phyloP scores from a whole-genome alignment of 2,113 vertebrate species.

The Lophotis ruficrista region DNA sequence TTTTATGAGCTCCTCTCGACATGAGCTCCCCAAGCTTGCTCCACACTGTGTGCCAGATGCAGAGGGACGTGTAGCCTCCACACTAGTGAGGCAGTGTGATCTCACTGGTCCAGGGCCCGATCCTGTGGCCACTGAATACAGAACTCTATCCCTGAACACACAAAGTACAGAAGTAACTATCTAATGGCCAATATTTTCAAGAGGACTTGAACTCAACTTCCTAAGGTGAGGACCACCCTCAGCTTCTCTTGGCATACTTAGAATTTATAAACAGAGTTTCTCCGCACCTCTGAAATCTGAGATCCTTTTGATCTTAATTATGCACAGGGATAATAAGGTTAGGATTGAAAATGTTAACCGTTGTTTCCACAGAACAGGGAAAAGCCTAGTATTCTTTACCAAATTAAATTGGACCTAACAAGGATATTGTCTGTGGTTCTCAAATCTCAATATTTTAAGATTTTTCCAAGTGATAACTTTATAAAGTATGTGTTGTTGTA shows the following conservation, averaged over 20 bases:
- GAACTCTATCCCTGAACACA: background rate
- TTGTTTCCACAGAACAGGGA: background rate
- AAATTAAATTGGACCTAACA: background rate
- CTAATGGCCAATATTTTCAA: background rate
- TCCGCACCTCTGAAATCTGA: background rate
- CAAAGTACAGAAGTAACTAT: background rate
- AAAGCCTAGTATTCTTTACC: background rate
- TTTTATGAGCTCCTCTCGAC: background rate
- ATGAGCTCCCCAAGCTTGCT: background rate
- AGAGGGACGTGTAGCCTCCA: background rate
- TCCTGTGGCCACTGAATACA: background rate
- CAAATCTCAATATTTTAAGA: background rate
- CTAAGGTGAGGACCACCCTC: background rate
- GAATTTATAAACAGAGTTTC: background rate
- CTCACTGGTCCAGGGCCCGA: background rate
- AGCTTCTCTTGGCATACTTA: background rate
- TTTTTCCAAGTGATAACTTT: background rate
- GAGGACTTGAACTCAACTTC: background rate
- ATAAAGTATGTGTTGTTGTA: background rate
- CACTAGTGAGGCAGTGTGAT: fast-evolving
- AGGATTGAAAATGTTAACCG: background rate
- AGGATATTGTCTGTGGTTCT: background rate
- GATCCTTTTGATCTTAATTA: background rate
- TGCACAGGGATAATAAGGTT: background rate
- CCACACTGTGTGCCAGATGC: background rate